Conservation (phyloP, 1,140 invertebrate genomes). For the Tribolium madens region DNA sequence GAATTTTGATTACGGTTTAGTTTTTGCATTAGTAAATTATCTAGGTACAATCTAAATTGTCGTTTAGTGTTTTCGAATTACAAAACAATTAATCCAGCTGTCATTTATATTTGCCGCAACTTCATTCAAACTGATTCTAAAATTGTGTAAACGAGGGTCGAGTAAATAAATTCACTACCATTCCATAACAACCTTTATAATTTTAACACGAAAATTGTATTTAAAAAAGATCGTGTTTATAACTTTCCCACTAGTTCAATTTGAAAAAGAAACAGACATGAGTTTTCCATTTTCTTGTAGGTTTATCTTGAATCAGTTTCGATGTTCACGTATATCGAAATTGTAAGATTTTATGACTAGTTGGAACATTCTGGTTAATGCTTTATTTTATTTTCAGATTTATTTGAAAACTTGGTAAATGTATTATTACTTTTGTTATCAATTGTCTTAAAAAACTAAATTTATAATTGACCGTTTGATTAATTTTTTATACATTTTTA, state of each 20-base stretch:
- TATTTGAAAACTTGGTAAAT: neutral
- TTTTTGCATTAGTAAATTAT: too few species aligned
- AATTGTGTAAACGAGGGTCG: neutral
- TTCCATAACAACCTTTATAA: neutral
- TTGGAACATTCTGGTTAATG: neutral
- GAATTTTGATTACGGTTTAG: too few species aligned
- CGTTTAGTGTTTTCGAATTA: too few species aligned
- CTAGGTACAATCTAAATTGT: too few species aligned
- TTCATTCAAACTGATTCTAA: neutral
- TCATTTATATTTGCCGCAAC: neutral
- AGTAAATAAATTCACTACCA: neutral
- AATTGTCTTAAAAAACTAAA: neutral
- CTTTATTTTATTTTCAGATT: neutral
- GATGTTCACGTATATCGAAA: neutral
- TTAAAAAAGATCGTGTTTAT: neutral
- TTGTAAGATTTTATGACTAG: neutral
- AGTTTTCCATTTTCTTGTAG: neutral
- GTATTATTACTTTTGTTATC: too few species aligned
- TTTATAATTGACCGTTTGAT: too few species aligned
- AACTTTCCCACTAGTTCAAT: neutral
- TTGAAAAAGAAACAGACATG: neutral
- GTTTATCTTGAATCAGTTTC: neutral
- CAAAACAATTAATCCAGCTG: too few species aligned
- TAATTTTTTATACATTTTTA: too few species aligned
- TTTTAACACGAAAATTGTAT: too few species aligned